These are phyloP conservation scores for Alosa sapidissima DNA, from an alignment of 2,797 vertebrate species.

Conservation along the genomic window DNA sequence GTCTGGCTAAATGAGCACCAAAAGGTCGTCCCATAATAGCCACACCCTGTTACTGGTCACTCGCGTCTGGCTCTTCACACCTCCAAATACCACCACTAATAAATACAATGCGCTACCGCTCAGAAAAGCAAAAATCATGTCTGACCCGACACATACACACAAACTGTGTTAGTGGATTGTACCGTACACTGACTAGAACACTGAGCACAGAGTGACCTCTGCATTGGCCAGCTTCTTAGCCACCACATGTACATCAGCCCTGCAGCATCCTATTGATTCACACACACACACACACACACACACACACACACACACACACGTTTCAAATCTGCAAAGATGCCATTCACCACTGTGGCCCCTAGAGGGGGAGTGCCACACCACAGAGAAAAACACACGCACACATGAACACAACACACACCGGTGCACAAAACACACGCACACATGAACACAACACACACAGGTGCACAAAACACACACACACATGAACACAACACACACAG, in stretches of 20 bases:
- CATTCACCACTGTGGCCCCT: not conserved
- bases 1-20: no score
- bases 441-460: not conserved
- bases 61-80: no score
- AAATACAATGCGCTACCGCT: not conserved
- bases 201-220: not conserved
- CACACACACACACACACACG: no score
- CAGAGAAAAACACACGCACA: not conserved
- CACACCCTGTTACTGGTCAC: not conserved
- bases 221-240: not conserved
- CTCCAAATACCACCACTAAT: not conserved
- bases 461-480: not conserved
- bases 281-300: conserved; percentile 42
- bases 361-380: not conserved
- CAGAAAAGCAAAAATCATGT: not conserved
- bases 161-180: conserved; percentile 12
- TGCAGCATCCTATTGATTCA: conserved; percentile 43
- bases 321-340: not conserved
- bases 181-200: not conserved
- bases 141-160: not conserved
- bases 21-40: no score
- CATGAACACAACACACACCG: not conserved
- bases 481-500: not conserved
- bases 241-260: not conserved
- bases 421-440: not conserved